Conservation (phyloP, 2,888 invertebrate genomes). For the Allacma fusca region DNA sequence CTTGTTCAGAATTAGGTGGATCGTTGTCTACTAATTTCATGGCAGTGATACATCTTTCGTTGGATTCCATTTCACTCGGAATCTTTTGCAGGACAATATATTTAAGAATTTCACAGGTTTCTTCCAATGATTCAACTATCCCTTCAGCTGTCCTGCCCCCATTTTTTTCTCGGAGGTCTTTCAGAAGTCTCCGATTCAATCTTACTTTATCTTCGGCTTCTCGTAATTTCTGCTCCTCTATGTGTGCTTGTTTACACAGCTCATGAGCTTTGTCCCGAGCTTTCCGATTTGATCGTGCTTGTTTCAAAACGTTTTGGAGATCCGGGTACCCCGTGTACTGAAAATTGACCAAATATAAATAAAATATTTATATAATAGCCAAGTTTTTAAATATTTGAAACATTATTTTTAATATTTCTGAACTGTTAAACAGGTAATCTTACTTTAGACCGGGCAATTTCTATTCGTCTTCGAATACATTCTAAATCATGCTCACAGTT, state of each 20-base stretch:
- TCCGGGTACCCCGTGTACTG: slow-evolving; percentile 26
- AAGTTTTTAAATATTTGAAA: too few species aligned
- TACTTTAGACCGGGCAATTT: slow-evolving; percentile 34
- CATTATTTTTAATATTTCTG: not conserved
- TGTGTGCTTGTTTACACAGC: slow-evolving; percentile 29
- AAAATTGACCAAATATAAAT: too few species aligned
- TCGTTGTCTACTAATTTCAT: slow-evolving; percentile 40
- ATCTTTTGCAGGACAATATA: slow-evolving; percentile 36
- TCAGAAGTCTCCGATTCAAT: slow-evolving; percentile 13
- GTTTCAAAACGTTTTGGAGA: not conserved
- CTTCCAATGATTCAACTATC: slow-evolving; percentile 34
- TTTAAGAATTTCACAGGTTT: slow-evolving; percentile 31
- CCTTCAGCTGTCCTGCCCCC: slow-evolving; percentile 25
- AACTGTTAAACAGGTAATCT: not conserved
- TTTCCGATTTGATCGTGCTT: slow-evolving; percentile 34
- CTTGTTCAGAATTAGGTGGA: slow-evolving; percentile 30
- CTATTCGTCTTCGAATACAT: slow-evolving; percentile 36
- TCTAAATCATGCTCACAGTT: slow-evolving; percentile 42
- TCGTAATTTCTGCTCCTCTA: slow-evolving; percentile 29
- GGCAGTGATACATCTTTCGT: slow-evolving; percentile 32
- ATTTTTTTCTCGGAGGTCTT: slow-evolving; percentile 26
- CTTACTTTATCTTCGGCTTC: slow-evolving; percentile 23
- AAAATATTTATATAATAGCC: too few species aligned
- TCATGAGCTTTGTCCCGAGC: slow-evolving; percentile 27
- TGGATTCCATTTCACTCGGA: slow-evolving; percentile 31